Conservation (phyloP, 2,797 vertebrate species). For the Poecilia wingei region DNA sequence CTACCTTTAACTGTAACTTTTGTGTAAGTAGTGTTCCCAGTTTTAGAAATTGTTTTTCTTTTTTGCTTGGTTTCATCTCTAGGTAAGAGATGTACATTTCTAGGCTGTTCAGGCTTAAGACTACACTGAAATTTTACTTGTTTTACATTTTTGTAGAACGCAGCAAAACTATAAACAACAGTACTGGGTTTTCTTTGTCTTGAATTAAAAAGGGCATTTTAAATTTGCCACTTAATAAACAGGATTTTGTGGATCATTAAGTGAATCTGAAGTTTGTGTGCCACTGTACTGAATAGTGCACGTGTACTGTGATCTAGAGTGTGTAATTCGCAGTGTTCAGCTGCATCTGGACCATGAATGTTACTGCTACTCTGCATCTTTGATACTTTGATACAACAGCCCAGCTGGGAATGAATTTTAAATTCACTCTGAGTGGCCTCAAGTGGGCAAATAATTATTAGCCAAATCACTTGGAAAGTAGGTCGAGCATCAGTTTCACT, state of each 20-base stretch:
- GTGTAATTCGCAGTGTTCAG: not conserved
- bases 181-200: not conserved
- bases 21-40: not conserved
- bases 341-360: not conserved
- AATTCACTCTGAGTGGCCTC: not conserved
- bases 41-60: not conserved
- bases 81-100: not conserved
- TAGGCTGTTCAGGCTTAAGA: not conserved
- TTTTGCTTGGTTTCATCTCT: not conserved
- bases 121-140: not conserved
- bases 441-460: not conserved
- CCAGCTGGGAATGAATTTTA: not conserved
- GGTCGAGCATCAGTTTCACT: not conserved
- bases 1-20: not conserved
- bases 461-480: not conserved
- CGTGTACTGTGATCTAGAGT: not conserved
- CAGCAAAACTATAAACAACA: not conserved
- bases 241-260: not conserved
- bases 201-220: not conserved
- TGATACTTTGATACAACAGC: not conserved
- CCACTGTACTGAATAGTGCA: not conserved
- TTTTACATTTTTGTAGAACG: not conserved
- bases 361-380: not conserved
- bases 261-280: not conserved
- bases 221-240: not conserved